Percentiles rank a stretch among this genome's conserved stretches.
Conservation (phyloP, 2,113 vertebrate genomes). For the Chroicocephalus ridibundus region DNA sequence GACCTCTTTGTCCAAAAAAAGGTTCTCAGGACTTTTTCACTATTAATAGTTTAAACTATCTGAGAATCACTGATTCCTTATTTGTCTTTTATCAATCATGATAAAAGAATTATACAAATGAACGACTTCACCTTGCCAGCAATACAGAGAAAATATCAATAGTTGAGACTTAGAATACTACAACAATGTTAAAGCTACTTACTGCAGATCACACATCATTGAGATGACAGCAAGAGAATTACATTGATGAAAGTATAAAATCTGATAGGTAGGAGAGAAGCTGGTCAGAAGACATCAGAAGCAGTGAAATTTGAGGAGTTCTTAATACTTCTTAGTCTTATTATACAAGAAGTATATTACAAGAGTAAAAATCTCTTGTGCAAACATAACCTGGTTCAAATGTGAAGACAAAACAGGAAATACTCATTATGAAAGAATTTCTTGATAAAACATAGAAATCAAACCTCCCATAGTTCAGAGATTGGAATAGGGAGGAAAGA, state of each 20-base stretch:
- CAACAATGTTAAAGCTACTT: not conserved
- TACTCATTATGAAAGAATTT: not conserved
- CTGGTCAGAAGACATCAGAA: not conserved
- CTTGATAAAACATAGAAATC: not conserved
- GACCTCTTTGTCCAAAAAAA: not conserved
- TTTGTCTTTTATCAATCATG: not conserved
- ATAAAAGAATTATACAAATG: not conserved
- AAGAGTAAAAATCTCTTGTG: not conserved
- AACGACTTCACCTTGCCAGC: not conserved
- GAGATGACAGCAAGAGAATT: not conserved
- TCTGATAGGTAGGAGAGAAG: not conserved
- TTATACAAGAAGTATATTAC: not conserved
- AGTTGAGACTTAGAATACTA: not conserved
- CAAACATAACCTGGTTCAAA: not conserved
- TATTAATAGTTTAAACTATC: not conserved
- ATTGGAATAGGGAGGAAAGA: not conserved
- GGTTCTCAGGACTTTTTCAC: not conserved
- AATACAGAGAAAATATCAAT: not conserved
- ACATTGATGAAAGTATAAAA: not conserved
- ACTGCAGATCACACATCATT: not conserved
- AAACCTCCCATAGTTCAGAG: not conserved
- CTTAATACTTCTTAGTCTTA: not conserved
- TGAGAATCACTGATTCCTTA: not conserved
- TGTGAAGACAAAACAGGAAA: not conserved
- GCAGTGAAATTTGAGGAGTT: not conserved